These are phyloP conservation scores for Oncorhynchus keta DNA, from an alignment of 2,113 vertebrate species.

Conservation along the genomic window DNA sequence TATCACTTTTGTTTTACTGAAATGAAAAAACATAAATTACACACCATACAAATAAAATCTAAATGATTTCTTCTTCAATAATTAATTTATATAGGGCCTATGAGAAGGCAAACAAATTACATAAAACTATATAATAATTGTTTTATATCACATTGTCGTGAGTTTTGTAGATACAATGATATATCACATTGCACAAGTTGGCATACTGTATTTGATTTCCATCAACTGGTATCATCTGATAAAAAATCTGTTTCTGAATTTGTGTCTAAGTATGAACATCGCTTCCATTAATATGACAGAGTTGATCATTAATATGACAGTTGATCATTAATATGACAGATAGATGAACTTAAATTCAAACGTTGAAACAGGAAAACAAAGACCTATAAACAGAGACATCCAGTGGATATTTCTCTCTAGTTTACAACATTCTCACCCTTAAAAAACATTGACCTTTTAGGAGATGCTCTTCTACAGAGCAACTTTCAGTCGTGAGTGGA, in stretches of 20 bases:
- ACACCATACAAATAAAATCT: conserved; percentile 66
- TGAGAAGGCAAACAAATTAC: conserved; percentile 71
- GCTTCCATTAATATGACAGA: not conserved
- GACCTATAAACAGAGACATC: too few relatives aligned
- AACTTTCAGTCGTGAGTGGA: too few relatives aligned
- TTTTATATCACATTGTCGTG: conserved; percentile 48
- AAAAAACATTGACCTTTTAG: too few relatives aligned
- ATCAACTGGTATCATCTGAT: conserved; percentile 58
- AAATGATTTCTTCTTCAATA: conserved; percentile 54
- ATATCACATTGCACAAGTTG: conserved; percentile 70
- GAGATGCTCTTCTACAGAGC: too few relatives aligned
- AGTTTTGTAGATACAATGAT: conserved; percentile 66
- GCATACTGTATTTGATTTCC: conserved; percentile 63
- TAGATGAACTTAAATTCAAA: not conserved
- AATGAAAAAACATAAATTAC: conserved; percentile 66
- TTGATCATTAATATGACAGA: too few relatives aligned
- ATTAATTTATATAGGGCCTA: conserved; percentile 56
- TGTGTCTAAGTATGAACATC: conserved; percentile 27
- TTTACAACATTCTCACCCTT: too few relatives aligned
- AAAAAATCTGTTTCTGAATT: conserved; percentile 52
- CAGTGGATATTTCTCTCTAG: too few relatives aligned
- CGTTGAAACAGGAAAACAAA: not conserved
- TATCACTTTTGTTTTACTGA: conserved; percentile 65
- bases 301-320: too few relatives aligned
- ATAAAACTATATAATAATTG: conserved; percentile 63